A percentile compares a stretch with the other conserved stretches of the same genome.
Conservation (phyloP, 2,888 invertebrate genomes). For the Melanostoma scalare region DNA sequence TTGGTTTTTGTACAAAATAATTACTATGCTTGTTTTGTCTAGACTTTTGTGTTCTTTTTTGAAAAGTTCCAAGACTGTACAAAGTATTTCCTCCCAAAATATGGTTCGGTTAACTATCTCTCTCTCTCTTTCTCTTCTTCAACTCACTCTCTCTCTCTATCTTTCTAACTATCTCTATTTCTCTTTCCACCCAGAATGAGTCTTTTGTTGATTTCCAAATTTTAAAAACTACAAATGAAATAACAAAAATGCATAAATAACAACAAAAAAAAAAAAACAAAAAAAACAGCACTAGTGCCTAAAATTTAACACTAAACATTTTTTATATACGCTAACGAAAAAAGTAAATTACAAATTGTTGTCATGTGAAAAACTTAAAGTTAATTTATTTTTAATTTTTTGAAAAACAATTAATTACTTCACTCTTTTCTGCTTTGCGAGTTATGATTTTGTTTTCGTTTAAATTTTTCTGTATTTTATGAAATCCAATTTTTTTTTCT, state of each 20-base stretch:
- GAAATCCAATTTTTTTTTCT: background rate
- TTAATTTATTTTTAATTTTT: slow-evolving; percentile 38
- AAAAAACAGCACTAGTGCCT: slow-evolving; percentile 80
- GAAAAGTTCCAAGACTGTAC: slow-evolving; percentile 54
- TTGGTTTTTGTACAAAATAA: slow-evolving; percentile 33
- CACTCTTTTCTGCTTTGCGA: slow-evolving; percentile 24
- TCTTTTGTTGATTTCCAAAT: slow-evolving; percentile 33
- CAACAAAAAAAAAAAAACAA: slow-evolving; percentile 40
- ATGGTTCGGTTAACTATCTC: background rate
- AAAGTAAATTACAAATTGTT: slow-evolving; percentile 56
- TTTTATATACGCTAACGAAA: slow-evolving; percentile 72
- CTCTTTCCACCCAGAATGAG: slow-evolving; percentile 27
- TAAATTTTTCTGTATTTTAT: slow-evolving; percentile 33
- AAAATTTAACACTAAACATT: slow-evolving; percentile 74
- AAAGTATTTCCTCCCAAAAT: slow-evolving; percentile 17
- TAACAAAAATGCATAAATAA: slow-evolving; percentile 43
- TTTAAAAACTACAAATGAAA: slow-evolving; percentile 59
- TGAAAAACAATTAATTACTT: slow-evolving; percentile 12
- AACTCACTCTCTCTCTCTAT: slow-evolving; percentile 10
- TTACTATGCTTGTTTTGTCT: slow-evolving; percentile 34
- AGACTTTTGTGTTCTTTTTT: slow-evolving; percentile 17
- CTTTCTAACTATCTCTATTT: slow-evolving; percentile 9
- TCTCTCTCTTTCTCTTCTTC: slow-evolving; percentile 1
- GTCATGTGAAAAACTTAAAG: slow-evolving; percentile 39
- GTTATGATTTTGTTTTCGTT: slow-evolving; percentile 15